phyloP scores from a whole-genome alignment of 2,888 invertebrate species.

The Orthonevra nobilis region DNA sequence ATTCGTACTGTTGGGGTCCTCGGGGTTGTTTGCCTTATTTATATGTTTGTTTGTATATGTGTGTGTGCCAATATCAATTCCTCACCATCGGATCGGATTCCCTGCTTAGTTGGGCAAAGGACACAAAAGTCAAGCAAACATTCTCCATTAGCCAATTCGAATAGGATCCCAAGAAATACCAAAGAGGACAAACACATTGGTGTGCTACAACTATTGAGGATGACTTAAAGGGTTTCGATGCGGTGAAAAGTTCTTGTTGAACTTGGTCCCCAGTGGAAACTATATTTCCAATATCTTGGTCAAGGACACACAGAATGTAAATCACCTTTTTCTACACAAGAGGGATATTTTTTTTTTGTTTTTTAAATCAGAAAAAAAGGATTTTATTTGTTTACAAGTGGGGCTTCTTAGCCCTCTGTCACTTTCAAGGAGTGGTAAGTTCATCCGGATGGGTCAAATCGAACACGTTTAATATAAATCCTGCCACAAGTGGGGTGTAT shows the following conservation, averaged over 20 bases:
- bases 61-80: slow-evolving; percentile 32
- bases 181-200: slow-evolving; percentile 21
- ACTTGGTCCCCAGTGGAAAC: slow-evolving; percentile 27
- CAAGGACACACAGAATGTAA: slow-evolving; percentile 55
- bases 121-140: slow-evolving; percentile 51
- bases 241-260: slow-evolving; percentile 30
- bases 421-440: slow-evolving; percentile 8
- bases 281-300: slow-evolving; percentile 31
- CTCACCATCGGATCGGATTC: slow-evolving; percentile 52
- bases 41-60: background rate
- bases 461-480: slow-evolving; percentile 4
- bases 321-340: slow-evolving; percentile 21
- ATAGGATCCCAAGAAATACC: background rate
- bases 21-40: background rate
- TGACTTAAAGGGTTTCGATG: slow-evolving; percentile 20
- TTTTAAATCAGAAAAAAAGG: too few relatives aligned
- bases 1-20: background rate
- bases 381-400: slow-evolving; percentile 21
- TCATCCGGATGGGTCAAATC: slow-evolving; percentile 32
- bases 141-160: slow-evolving; percentile 11
- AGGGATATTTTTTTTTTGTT: slow-evolving; percentile 1
- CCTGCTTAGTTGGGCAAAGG: slow-evolving; percentile 38
- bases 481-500: background rate
- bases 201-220: slow-evolving; percentile 6
- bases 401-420: slow-evolving; percentile 11